Evolutionary conservation across 2,797 vertebrate species (phyloP).

Genomic region (Coluber constrictor): DNA sequence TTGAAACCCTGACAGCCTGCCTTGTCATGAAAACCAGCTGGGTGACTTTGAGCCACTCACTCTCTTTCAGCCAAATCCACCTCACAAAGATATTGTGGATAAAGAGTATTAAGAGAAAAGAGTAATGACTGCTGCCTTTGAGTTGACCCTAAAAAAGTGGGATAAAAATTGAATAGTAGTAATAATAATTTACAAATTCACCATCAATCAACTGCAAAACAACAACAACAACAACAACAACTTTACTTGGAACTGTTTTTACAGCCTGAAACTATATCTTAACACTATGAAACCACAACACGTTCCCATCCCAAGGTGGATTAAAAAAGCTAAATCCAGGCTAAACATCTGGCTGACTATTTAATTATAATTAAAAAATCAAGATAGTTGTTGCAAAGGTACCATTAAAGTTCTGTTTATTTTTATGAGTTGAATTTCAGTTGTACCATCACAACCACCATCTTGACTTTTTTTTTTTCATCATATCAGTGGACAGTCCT

Average conservation of each 20-base stretch:
- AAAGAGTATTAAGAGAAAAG: background rate
- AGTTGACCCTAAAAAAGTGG: background rate
- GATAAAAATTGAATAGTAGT: background rate
- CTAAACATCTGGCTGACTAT: background rate
- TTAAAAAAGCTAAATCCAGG: background rate
- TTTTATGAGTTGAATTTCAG: background rate
- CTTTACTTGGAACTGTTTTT: background rate
- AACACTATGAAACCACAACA: background rate
- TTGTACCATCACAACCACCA: background rate
- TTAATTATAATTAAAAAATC: background rate
- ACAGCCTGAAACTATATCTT: background rate
- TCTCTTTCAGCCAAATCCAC: background rate
- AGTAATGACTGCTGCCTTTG: background rate
- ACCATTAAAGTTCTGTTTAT: background rate
- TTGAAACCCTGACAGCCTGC: background rate
- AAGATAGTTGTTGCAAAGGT: background rate
- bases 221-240: too few species aligned
- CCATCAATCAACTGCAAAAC: background rate
- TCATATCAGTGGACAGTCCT: background rate
- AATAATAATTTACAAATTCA: background rate
- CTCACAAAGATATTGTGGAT: background rate
- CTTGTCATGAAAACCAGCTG: background rate
- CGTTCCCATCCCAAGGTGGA: background rate
- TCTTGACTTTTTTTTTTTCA: background rate
- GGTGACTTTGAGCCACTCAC: background rate